phyloP scores from a whole-genome alignment of 2,888 invertebrate genomes.

The Ophioninae sp. region DNA sequence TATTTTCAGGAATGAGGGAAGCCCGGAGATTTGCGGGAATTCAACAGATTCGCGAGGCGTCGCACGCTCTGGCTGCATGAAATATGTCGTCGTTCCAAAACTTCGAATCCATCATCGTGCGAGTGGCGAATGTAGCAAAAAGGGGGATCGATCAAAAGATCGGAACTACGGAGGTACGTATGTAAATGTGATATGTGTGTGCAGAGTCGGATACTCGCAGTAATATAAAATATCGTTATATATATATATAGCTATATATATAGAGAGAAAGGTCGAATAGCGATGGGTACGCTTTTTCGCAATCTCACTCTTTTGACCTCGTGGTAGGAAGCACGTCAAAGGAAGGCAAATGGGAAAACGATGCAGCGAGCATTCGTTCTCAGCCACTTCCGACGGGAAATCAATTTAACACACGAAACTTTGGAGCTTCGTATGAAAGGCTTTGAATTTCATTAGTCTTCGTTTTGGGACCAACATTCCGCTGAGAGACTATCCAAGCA shows the following conservation, averaged over 20 bases:
- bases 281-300: constrained; percentile 46
- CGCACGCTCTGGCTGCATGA: constrained; percentile 5
- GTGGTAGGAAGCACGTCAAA: constrained; percentile 51
- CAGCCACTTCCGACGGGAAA: constrained; percentile 54
- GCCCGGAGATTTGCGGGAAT: not conserved
- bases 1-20: constrained; percentile 1
- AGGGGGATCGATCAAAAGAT: constrained; percentile 54
- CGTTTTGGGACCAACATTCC: constrained; percentile 5
- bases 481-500: constrained; percentile 13
- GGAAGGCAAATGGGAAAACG: constrained; percentile 45
- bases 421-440: not conserved
- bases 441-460: constrained; percentile 31
- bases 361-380: constrained; percentile 35
- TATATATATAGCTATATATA: not conserved
- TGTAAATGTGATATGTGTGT: constrained; percentile 12
- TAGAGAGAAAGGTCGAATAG: constrained; percentile 24
- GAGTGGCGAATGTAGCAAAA: constrained; percentile 16
- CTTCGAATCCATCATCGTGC: constrained; percentile 56
- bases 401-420: constrained; percentile 56
- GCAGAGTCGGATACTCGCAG: constrained; percentile 4
- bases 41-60: constrained; percentile 34
- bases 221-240: constrained; percentile 6
- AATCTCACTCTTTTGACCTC: constrained; percentile 61
- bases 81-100: constrained; percentile 55
- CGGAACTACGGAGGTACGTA: constrained; percentile 22